Base-by-base conservation (phyloP, 2,797 vertebrate species). In the Enteromius mattozi region DNA sequence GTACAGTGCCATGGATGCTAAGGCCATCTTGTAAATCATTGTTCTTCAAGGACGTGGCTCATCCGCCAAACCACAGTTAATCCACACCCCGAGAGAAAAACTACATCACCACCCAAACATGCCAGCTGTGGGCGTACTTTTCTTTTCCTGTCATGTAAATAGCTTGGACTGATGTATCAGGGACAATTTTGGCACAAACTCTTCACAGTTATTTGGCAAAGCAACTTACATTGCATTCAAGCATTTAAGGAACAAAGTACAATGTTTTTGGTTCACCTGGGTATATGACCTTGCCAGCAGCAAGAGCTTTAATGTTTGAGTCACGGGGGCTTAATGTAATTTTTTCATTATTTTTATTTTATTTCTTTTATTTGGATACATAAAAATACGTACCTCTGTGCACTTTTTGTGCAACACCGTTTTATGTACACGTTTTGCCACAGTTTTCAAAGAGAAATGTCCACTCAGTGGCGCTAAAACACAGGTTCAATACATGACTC, bases 21-120 rank as follows among this genome's bases (percentile, higher is more conserved):
- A 68, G 78, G 59, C 40, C 59, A 66, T 75, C 83, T 70, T 88
- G 87, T 86, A 92, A 92, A 91, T 86, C 87, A 51, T 49, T 82
- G 85, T 63, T 84, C 81, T 76, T 84, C 78, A 82, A 83, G 78
- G 82, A 78, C 70, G 80, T 76, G 77, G 63, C 66, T 87, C 86
- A 88, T 68, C 80, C 86, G 14, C 45, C 80, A 1, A 69, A 86
- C 80, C 54, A 84, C 71, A 81, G 77, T 30, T 90, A 92, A 89
- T 89, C 86, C 81, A 87, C 89, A 82, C 86, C 81, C 84, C 83
- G 59, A 83, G 83, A 72, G 83, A 83, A 82, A 72, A 79, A 65
- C 40, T 81, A 56, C 33, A 78, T 75, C 27, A 74, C 24, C 59
- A 66, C 40, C 66, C 35, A 72, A 74, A 86, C 68, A 66, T 42